Percentiles rank a stretch among this genome's conserved stretches.
Conservation (phyloP, 2,113 vertebrate species). For the Ciconia boyciana region DNA sequence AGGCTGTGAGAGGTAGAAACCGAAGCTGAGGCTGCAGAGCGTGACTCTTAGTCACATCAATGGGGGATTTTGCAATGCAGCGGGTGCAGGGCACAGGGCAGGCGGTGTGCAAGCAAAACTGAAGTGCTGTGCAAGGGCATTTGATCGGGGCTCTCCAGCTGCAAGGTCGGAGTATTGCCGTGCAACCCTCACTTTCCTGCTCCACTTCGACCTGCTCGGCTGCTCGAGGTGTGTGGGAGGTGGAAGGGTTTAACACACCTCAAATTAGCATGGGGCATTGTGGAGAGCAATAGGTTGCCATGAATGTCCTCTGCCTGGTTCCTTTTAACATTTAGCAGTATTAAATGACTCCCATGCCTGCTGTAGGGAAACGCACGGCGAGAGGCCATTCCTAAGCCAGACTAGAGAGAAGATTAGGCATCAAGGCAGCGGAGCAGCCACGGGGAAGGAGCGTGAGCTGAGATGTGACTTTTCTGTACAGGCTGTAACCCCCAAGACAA, state of each 20-base stretch:
- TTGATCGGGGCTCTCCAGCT: not conserved
- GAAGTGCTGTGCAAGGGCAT: not conserved
- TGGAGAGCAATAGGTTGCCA: not conserved
- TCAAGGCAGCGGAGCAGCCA: not conserved
- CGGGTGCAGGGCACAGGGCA: not conserved
- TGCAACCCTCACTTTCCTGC: not conserved
- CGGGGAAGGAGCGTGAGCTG: not conserved
- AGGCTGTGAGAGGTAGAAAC: not conserved
- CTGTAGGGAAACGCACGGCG: not conserved
- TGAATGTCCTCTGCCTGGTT: not conserved
- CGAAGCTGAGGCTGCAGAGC: not conserved
- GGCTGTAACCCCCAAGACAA: not conserved
- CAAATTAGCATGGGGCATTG: not conserved
- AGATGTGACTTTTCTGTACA: not conserved
- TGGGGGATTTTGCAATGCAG: slow-evolving; percentile 26
- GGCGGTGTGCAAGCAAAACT: not conserved
- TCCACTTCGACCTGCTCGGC: not conserved
- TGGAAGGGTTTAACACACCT: not conserved
- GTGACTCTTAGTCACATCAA: slow-evolving; percentile 41
- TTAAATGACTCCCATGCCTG: not conserved
- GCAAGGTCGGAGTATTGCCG: not conserved
- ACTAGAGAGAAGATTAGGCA: not conserved
- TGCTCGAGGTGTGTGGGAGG: not conserved
- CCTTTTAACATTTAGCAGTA: not conserved
- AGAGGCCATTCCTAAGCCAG: not conserved